Evolutionary conservation across 2,888 invertebrate species (phyloP).

Genomic region (Tachina lurida): DNA sequence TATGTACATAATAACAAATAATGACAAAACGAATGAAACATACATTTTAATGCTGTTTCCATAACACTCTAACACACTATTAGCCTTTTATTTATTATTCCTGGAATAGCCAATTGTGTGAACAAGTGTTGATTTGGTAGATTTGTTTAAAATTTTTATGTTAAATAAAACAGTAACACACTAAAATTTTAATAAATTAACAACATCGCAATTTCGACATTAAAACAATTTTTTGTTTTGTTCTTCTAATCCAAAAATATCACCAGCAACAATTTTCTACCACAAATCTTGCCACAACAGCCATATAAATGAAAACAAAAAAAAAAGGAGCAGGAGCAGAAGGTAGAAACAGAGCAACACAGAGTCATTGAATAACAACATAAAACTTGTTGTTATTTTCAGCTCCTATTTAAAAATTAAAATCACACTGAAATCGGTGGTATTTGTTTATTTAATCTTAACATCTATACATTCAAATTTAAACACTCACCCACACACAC

Average conservation of each 20-base stretch:
- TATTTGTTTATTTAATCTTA: conserved; percentile 57
- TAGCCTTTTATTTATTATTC: background rate
- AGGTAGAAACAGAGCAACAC: background rate
- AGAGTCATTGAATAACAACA: conserved; percentile 37
- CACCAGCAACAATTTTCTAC: conserved; percentile 19
- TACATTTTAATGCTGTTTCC: conserved; percentile 42
- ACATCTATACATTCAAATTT: conserved; percentile 13
- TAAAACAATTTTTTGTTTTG: background rate
- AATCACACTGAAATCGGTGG: conserved; percentile 59
- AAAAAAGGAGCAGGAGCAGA: conserved; percentile 26
- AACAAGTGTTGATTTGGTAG: background rate
- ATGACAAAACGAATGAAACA: conserved; percentile 36
- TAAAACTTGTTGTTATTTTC: conserved; percentile 31
- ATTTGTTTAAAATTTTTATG: conserved; percentile 3
- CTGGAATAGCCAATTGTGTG: background rate
- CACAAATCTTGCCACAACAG: conserved; percentile 65
- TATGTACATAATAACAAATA: background rate
- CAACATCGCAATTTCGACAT: conserved; percentile 21
- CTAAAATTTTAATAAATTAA: conserved; percentile 51
- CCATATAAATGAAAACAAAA: conserved; percentile 53
- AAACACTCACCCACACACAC: background rate
- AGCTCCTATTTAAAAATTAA: conserved; percentile 63
- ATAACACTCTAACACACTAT: background rate
- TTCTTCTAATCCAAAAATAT: conserved; percentile 1
- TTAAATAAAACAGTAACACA: conserved; percentile 36